Percentiles rank a stretch among this genome's conserved stretches.
Conservation (phyloP, 2,888 invertebrate species). For the Neocrepidodera transversa region DNA sequence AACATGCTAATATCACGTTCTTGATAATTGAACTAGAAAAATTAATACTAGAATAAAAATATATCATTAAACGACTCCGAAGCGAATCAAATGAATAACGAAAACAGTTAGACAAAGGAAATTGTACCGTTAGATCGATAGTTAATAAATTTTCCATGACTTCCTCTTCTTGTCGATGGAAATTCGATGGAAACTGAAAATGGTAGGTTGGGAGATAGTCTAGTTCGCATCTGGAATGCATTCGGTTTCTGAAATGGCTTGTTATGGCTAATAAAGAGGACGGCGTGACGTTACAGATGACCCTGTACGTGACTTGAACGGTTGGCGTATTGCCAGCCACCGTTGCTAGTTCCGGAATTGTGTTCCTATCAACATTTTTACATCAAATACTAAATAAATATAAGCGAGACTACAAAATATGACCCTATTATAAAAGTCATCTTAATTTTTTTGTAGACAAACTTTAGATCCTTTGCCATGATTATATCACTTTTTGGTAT, state of each 20-base stretch:
- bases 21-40: too few species aligned
- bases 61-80: too few species aligned
- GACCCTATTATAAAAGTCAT: too few species aligned
- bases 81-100: constrained; percentile 19
- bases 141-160: constrained; percentile 45
- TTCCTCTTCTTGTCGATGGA: constrained; percentile 41
- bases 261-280: constrained; percentile 56
- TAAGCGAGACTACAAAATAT: too few species aligned
- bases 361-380: constrained; percentile 12
- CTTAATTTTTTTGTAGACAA: too few species aligned
- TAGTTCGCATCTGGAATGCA: constrained; percentile 51
- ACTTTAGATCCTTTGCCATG: too few species aligned
- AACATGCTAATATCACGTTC: too few species aligned
- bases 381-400: constrained; percentile 1
- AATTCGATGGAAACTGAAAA: constrained; percentile 22
- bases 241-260: constrained; percentile 50
- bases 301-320: constrained; percentile 50
- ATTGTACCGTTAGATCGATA: constrained; percentile 37
- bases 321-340: constrained; percentile 47
- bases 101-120: constrained; percentile 38
- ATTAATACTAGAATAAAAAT: too few species aligned
- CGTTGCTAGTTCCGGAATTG: constrained; percentile 40
- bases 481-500: too few species aligned
- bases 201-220: constrained; percentile 34
- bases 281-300: constrained; percentile 53